Conservation (phyloP, 2,888 invertebrate genomes). For the Sabatieria punctata region DNA sequence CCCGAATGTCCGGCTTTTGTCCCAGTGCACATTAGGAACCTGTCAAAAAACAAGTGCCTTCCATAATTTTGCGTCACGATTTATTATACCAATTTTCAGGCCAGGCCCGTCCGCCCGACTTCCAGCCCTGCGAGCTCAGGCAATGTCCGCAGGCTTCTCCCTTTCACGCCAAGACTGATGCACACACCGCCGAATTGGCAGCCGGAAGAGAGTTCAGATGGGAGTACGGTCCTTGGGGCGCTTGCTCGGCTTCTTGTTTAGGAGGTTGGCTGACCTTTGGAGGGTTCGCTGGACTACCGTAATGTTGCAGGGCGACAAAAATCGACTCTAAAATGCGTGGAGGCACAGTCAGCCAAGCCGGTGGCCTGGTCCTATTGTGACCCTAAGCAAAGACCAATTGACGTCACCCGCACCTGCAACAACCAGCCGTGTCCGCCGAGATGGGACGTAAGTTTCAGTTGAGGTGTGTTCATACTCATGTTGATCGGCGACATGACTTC, state of each 20-base stretch:
- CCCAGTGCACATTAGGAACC: too few species aligned
- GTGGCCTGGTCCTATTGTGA: constrained; percentile 74
- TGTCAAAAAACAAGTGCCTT: too few species aligned
- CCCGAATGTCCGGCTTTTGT: too few species aligned
- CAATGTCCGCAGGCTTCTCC: constrained; percentile 17
- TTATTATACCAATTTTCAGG: too few species aligned
- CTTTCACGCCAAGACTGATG: neutral
- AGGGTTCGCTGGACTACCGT: too few species aligned
- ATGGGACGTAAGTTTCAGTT: constrained; percentile 24
- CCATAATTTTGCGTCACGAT: too few species aligned
- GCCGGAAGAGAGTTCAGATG: constrained; percentile 14
- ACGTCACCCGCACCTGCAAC: constrained; percentile 71
- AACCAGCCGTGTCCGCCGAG: constrained; percentile 86
- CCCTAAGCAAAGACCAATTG: constrained; percentile 68
- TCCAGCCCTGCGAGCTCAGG: constrained; percentile 23
- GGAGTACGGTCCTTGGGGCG: constrained; percentile 34
- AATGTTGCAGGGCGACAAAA: constrained; percentile 20
- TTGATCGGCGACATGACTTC: too few species aligned
- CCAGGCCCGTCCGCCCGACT: constrained; percentile 21
- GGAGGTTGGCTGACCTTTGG: constrained; percentile 51
- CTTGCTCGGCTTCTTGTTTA: constrained; percentile 81
- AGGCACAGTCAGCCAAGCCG: constrained; percentile 46
- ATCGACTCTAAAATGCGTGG: constrained; percentile 19
- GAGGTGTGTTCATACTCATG: too few species aligned
- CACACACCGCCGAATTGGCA: constrained; percentile 11